Conservation (phyloP, 2,888 invertebrate species). For the Volucella zonaria region DNA sequence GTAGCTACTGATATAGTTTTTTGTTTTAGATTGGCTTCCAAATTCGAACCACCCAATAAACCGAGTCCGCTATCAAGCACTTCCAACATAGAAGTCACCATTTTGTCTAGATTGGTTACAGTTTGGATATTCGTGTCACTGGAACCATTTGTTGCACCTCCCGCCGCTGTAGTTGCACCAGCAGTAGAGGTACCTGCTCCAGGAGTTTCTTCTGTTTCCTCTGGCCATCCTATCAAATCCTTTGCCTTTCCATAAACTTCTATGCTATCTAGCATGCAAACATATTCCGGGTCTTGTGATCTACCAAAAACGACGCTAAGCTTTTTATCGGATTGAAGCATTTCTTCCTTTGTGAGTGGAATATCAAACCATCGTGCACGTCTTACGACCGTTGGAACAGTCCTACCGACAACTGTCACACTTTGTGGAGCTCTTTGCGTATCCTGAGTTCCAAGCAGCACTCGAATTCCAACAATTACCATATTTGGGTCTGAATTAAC, state of each 20-base stretch:
- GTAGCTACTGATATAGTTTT: slow-evolving; percentile 86
- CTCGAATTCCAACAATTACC: slow-evolving; percentile 94
- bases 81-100: slow-evolving; percentile 87
- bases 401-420: slow-evolving; percentile 84
- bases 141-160: slow-evolving; percentile 57
- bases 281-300: slow-evolving; percentile 92
- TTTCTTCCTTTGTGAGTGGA: slow-evolving; percentile 96
- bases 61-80: slow-evolving; percentile 89
- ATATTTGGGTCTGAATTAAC: slow-evolving; percentile 92
- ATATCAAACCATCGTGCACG: slow-evolving; percentile 97
- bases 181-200: slow-evolving; percentile 78
- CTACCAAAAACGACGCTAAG: slow-evolving; percentile 92
- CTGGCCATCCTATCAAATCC: slow-evolving; percentile 98
- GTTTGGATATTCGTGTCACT: slow-evolving; percentile 75
- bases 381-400: slow-evolving; percentile 87
- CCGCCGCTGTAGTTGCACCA: slow-evolving; percentile 79
- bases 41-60: slow-evolving; percentile 83
- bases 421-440: slow-evolving; percentile 80
- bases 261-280: slow-evolving; percentile 96
- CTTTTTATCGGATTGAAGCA: slow-evolving; percentile 95
- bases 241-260: slow-evolving; percentile 98
- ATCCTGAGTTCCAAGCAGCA: slow-evolving; percentile 88
- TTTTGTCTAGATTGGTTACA: slow-evolving; percentile 83
- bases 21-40: slow-evolving; percentile 83
- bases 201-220: slow-evolving; percentile 91